Evolutionary conservation across 2,797 vertebrate species (phyloP), one percentile per base, ranked within the genome.

Genomic region (Rallus crepitans): DNA sequence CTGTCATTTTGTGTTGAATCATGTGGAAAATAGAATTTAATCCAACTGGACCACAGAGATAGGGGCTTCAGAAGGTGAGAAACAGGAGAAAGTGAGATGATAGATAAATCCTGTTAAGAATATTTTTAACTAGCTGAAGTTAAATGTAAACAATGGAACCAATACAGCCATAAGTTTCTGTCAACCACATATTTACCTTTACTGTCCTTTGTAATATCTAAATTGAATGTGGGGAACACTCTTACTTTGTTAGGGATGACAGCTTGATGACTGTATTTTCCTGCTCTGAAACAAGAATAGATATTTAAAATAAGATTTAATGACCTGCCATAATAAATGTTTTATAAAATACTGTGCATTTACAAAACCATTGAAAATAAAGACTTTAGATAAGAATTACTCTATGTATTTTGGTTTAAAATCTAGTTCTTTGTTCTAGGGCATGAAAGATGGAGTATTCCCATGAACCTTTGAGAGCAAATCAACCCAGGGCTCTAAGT

Each of bases 401-500:
- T 73, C 13, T 6, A 10, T 73, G 15, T 68, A 55, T 79, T 55
- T 87, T 31, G 12, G 50, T 79, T 87, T 90, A 87, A 97, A 90
- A 90, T 94, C 33, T 42, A 17, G 4, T 93, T 59, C 89, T 87
- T 83, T 93, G 82, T 95, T 96, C 53, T 40, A 96, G 95, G 87
- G 28, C 85, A 71, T 27, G 13, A 95, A 95, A 84, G 30, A 96
- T 95, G 96, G 88, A 91, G 55, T 84, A 87, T 91, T 89, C 37
- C 12, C 71, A 18, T 75, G 97, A 97, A 86, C n/a, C 53, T 61
- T 68, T 95, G 90, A 96, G 81, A 87, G 94, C 91, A 48, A 97
- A 91, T 64, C 96, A 97, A 76, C 93, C 93, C 11, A 96, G 97
- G 95, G 77, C 87, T 66, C 20, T 57, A 72, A 97, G 89, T 90